Percentiles rank a stretch among this genome's conserved stretches.
Evolutionary conservation across 2,113 vertebrate species (phyloP).

Genomic region (Macquaria australasica): DNA sequence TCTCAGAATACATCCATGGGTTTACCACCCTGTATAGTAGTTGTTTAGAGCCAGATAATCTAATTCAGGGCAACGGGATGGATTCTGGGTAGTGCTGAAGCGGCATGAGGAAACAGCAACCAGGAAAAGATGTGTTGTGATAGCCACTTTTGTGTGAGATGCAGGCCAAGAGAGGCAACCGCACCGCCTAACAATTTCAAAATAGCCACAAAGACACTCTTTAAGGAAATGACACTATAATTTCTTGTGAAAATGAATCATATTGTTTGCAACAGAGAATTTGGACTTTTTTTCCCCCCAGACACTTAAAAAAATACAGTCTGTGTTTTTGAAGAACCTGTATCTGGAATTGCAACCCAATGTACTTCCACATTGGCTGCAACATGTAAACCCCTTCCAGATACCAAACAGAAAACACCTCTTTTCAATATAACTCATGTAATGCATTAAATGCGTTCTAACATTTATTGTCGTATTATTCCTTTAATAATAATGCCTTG

Average conservation of each 20-base stretch:
- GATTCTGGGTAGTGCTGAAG: constrained; percentile 15
- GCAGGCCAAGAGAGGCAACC: constrained; percentile 6
- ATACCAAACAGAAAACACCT: not conserved
- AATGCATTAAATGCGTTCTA: not conserved
- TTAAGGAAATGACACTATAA: constrained; percentile 42
- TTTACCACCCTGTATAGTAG: not conserved
- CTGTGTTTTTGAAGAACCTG: not conserved
- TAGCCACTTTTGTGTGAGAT: not conserved
- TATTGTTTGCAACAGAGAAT: constrained; percentile 14
- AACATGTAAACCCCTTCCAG: not conserved
- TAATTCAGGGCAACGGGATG: not conserved
- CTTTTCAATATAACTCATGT: not conserved
- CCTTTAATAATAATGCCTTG: not conserved
- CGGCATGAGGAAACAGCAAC: not conserved
- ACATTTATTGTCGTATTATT: constrained; percentile 7
- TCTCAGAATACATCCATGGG: not conserved
- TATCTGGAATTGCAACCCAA: not conserved
- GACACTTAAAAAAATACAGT: not conserved
- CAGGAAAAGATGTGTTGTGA: not conserved
- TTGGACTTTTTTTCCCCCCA: not conserved
- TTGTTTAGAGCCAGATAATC: constrained; percentile 8
- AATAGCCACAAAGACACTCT: constrained; percentile 26
- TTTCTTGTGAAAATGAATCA: constrained; percentile 35
- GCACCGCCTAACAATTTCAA: not conserved
- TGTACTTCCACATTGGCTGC: not conserved